Base-by-base conservation (phyloP, 1,140 invertebrate genomes). In the Holcopasites calliopsidis region DNA sequence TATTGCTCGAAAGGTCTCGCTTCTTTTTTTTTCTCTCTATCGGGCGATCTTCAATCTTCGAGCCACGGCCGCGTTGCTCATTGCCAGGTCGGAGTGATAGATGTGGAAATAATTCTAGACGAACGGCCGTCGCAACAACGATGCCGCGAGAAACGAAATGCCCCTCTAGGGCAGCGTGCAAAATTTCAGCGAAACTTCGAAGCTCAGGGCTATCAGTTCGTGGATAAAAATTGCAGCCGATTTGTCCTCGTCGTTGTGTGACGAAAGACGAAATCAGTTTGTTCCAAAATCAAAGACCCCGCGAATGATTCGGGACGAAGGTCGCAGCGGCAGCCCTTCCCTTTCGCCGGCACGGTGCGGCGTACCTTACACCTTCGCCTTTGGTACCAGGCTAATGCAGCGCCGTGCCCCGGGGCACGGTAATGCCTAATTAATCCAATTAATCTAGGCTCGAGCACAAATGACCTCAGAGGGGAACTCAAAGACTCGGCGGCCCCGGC, bases 351-450 rank as follows among this genome's bases (percentile, higher is more conserved):
- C 18, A 47, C 6, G n/a, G 61, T 71, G 60, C 60, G 47, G 58
- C 50, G 79, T 79, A 69, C 80, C 77, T 64, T 62, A 58, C 55
- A 33, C 2, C n/a, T 13, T 28, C 65, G 54, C 65, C 62, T 58
- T 80, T 54, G 60, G 68, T 82, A 50, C 55, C 62, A 79, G 83
- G 85, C 89, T 90, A 91, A 91, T 91, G 89, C 90, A 90, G 79
- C 85, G 76, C 70, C 79, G 81, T 86, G 86, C 89, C 87, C 85
- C 82, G 86, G 86, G 89, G 87, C 85, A 85, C 86, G 82, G 86
- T 90, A 90, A 91, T 92, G 86, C 87, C 90, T 91, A 92, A 92
- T 92, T 92, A 92, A 91, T 91, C 91, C 87, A 91, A 90, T 91
- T 91, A 91, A 92, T 91, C 89, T 91, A 90, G 86, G 73, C 69